These are phyloP conservation scores for Tachina fera DNA, from an alignment of 2,888 invertebrate genomes.

Conservation along the genomic window DNA sequence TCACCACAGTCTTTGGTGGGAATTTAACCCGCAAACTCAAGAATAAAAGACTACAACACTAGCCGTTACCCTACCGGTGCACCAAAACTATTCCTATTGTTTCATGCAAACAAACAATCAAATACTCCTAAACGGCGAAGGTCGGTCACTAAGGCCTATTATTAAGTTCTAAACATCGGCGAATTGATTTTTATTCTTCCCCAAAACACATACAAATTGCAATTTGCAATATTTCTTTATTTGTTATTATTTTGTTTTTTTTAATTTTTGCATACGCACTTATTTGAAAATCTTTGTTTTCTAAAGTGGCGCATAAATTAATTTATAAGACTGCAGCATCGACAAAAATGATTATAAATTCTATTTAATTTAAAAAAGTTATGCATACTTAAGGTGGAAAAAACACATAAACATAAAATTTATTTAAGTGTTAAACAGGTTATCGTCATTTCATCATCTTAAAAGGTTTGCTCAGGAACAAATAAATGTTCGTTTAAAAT, in stretches of 20 bases:
- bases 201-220: neutral
- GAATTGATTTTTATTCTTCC: neutral
- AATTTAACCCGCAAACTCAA: too few species aligned
- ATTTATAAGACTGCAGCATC: constrained; percentile 43
- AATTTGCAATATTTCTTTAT: neutral
- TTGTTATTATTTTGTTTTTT: constrained; percentile 24
- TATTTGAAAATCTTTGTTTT: constrained; percentile 38
- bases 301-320: constrained; percentile 53
- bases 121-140: too few species aligned
- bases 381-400: constrained; percentile 41
- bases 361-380: constrained; percentile 54
- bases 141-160: too few species aligned
- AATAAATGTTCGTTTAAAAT: neutral
- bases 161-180: too few species aligned
- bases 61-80: too few species aligned
- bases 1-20: too few species aligned
- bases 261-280: constrained; percentile 7
- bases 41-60: too few species aligned
- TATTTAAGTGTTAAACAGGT: constrained; percentile 59
- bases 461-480: constrained; percentile 10
- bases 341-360: constrained; percentile 44
- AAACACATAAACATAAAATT: constrained; percentile 21
- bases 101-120: too few species aligned
- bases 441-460: constrained; percentile 38
- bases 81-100: too few species aligned